Evolutionary conservation across 1,140 invertebrate species (phyloP).

Genomic region (Conus ventricosus): DNA sequence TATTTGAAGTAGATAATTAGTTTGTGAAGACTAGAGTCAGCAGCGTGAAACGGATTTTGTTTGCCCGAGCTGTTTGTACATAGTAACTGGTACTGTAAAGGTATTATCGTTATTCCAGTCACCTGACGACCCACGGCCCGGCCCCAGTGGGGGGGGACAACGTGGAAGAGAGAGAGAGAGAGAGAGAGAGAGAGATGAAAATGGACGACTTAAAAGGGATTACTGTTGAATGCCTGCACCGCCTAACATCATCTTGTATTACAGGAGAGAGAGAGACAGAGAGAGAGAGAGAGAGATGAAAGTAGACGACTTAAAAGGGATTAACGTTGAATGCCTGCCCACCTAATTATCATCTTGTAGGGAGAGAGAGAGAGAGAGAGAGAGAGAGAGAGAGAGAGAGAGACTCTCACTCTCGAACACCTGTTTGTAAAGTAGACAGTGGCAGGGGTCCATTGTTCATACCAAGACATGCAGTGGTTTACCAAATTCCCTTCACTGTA

Average conservation of each 20-base stretch:
- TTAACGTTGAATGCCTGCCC: too few species aligned
- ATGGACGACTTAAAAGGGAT: not conserved
- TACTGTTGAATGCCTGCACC: too few species aligned
- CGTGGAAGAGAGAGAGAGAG: conserved; percentile 21
- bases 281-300: conserved; percentile 4
- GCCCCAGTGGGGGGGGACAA: not conserved
- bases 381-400: not conserved
- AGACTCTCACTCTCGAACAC: too few species aligned
- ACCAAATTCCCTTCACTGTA: too few species aligned
- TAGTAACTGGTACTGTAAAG: not conserved
- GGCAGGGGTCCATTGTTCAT: too few species aligned
- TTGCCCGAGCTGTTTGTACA: not conserved
- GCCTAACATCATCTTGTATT: too few species aligned
- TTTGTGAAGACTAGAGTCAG: not conserved
- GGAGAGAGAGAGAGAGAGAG: conserved; percentile 23
- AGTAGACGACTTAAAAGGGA: not conserved
- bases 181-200: conserved; percentile 8
- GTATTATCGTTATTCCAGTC: not conserved
- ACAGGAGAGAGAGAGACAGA: conserved; percentile 7
- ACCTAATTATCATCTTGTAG: too few species aligned
- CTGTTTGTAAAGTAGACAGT: too few species aligned
- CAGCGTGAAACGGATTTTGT: not conserved
- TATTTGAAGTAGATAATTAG: not conserved
- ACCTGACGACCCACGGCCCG: not conserved
- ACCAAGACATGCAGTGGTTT: too few species aligned